Evolutionary conservation across 2,113 vertebrate species (phyloP), one percentile per base, ranked within the genome.

Genomic region (Paramormyrops kingsleyae): DNA sequence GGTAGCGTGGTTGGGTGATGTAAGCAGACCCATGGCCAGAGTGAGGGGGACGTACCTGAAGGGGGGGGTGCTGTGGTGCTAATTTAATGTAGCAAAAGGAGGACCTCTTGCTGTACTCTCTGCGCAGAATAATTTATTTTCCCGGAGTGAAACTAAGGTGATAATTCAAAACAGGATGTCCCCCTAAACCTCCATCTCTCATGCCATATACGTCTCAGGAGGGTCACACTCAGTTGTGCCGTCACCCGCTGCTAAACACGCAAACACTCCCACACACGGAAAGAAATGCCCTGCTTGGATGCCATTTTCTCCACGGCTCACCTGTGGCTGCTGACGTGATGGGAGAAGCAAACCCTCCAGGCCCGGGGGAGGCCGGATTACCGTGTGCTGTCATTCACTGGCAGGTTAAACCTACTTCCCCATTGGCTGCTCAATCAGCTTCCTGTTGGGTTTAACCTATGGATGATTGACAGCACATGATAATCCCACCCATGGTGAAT

Each of bases 151-250:
- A 53, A 35, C 85, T 87, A 53, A 53, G 50, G 85, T 87, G 85
- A 53, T 87, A 87, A 87, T 87, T 56, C 50, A 87, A 87, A 87
- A 52, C 85, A 53, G 27, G 85, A 87, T 50, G 27, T 56, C 46
- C 85, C 53, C 85, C 31, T 56, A 47, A 53, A 53, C 19, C 31
- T 42, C 85, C 85, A 56, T 49, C 85, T 35, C 27, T 53, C 85
- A 87, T 39, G 44, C 49, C 49, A 56, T 19, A 17, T 50, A 53
- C 35, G 13, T 50, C 84, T 52, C 44, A 15, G n/a, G 47, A 50
- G 84, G 84, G 85, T 19, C 27, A 56, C 85, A 56, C 49, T 56
- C 49, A 39, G 85, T 6, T 53, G 85, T 31, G 49, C 27, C 13
- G n/a, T 87, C 85, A 56, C 85, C 50, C n/a, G 85, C 47, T 53